Conservation (phyloP, 2,888 invertebrate species). For the Cactoblastis cactorum region DNA sequence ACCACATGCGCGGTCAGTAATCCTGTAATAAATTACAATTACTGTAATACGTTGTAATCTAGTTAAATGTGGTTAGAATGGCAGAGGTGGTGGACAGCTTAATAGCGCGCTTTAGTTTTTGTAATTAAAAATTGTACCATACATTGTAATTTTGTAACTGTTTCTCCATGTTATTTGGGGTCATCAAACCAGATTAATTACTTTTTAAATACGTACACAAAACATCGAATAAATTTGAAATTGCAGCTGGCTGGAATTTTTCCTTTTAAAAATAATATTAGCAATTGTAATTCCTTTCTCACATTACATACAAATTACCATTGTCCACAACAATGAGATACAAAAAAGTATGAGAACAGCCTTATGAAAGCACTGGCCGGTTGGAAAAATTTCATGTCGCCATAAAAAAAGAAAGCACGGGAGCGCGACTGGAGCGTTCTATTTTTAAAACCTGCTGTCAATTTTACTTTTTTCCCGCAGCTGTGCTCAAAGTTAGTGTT, state of each 20-base stretch:
- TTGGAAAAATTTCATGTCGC: constrained; percentile 44
- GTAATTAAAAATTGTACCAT: neutral
- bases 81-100: neutral
- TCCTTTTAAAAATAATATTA: constrained; percentile 5
- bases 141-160: too few relatives aligned
- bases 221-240: neutral
- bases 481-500: constrained; percentile 9
- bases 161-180: neutral
- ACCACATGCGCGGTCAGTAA: neutral
- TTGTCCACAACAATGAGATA: neutral
- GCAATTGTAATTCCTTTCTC: constrained; percentile 10
- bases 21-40: neutral
- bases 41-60: neutral
- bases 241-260: neutral
- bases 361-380: constrained; percentile 22
- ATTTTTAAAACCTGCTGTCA: constrained; percentile 53
- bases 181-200: neutral
- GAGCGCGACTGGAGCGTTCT: constrained; percentile 39
- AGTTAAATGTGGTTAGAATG: neutral
- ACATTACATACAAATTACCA: constrained; percentile 10
- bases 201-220: neutral
- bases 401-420: constrained; percentile 33
- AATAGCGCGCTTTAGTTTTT: neutral
- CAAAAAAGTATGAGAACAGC: constrained; percentile 7
- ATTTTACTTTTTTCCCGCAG: constrained; percentile 43